These are phyloP conservation scores for Heliconius himera DNA, from an alignment of 1,140 invertebrate species.

Conservation along the genomic window DNA sequence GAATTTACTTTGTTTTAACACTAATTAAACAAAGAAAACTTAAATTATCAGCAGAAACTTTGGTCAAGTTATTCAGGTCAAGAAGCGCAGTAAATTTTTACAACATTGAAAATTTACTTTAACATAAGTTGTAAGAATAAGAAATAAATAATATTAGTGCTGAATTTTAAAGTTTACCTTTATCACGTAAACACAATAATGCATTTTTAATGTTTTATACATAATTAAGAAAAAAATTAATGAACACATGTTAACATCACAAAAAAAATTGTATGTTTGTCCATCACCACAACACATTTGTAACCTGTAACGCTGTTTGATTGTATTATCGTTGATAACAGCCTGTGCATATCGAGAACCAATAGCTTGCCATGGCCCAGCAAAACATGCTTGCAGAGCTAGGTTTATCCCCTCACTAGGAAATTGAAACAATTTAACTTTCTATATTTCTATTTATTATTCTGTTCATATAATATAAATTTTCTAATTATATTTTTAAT, in stretches of 20 bases:
- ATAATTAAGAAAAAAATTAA: no score
- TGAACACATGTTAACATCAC: constrained; percentile 22
- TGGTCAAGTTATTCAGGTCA: no score
- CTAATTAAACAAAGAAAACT: no score
- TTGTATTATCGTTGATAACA: constrained; percentile 68
- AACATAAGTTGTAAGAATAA: no score
- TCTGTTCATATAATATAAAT: background rate
- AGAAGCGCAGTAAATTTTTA: no score
- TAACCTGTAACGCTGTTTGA: constrained; percentile 69
- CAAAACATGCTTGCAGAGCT: constrained; percentile 60
- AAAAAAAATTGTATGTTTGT: constrained; percentile 8
- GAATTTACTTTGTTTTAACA: no score
- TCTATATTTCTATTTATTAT: background rate
- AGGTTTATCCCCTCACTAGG: constrained; percentile 65
- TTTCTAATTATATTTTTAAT: background rate
- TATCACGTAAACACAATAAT: no score
- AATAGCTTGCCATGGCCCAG: constrained; percentile 61
- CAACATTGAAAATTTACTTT: no score
- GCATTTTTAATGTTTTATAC: no score
- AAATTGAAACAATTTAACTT: constrained; percentile 25
- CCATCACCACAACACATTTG: constrained; percentile 48
- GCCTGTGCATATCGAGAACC: constrained; percentile 61
- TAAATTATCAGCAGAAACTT: no score
- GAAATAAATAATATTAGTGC: no score
- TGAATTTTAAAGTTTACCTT: no score